Conservation (phyloP, 2,797 vertebrate genomes). For the Pseudochirops cupreus region DNA sequence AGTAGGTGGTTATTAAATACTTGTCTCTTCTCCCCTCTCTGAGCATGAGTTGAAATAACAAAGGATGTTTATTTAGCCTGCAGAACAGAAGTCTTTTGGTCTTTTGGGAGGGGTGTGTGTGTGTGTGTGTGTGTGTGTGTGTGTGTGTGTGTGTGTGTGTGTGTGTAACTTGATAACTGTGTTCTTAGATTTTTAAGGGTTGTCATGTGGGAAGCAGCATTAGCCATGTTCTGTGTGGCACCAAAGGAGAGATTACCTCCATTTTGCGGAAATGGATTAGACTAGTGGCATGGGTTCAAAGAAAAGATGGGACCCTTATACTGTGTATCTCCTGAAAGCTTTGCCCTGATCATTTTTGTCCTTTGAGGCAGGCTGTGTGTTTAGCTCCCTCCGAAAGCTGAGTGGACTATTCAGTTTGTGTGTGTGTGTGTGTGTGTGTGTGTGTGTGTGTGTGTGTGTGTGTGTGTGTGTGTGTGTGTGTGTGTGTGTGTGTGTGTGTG, state of each 20-base stretch:
- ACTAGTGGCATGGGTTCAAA: not conserved
- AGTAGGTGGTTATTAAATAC: not conserved
- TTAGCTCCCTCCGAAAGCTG: not conserved
- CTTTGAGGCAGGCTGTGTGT: not conserved
- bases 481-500: too few relatives aligned
- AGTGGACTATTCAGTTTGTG: not conserved
- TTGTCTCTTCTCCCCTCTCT: not conserved
- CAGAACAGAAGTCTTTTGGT: not conserved
- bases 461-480: too few relatives aligned
- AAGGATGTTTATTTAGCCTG: not conserved
- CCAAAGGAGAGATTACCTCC: not conserved
- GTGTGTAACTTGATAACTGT: not conserved
- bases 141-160: not conserved
- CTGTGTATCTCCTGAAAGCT: not conserved
- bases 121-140: not conserved
- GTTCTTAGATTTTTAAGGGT: not conserved
- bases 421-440: too few relatives aligned
- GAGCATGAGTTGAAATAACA: not conserved
- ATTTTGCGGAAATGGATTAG: not conserved
- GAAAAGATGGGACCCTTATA: not conserved
- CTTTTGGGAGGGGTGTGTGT: not conserved
- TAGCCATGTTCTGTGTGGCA: not conserved
- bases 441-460: too few relatives aligned
- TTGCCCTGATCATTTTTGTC: not conserved
- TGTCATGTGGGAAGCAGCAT: not conserved